Evolutionary conservation across 2,113 vertebrate genomes (phyloP).

Genomic region (Percopsis transmontana): DNA sequence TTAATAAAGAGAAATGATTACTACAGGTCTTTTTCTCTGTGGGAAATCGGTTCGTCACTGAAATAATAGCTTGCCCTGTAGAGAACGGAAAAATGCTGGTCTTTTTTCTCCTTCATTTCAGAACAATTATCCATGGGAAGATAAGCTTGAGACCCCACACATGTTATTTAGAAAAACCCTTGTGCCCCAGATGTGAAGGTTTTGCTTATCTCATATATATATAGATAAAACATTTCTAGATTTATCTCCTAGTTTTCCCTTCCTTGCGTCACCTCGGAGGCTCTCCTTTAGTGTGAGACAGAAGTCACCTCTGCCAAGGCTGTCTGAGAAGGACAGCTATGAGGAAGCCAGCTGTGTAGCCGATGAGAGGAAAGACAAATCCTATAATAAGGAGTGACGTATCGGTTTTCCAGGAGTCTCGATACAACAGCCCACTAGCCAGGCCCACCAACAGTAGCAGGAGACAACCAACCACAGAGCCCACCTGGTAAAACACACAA

Average conservation of each 20-base stretch:
- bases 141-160: no score
- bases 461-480: conserved; percentile 49
- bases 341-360: conserved; percentile 62
- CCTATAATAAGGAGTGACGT: conserved; percentile 59
- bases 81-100: neutral
- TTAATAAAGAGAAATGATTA: neutral
- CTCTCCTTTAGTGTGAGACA: neutral
- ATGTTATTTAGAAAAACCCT: no score
- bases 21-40: neutral
- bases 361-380: conserved; percentile 66
- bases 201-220: no score
- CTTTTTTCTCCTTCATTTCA: no score
- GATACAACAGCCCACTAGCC: conserved; percentile 51
- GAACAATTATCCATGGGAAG: no score
- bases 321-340: conserved; percentile 64
- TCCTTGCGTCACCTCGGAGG: no score
- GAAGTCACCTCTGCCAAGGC: conserved; percentile 68
- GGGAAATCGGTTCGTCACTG: neutral
- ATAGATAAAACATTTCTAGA: no score
- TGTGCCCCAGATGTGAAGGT: no score
- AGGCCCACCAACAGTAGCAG: conserved; percentile 58
- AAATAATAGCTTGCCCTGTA: neutral
- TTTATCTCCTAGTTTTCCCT: no score
- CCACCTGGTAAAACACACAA: conserved; percentile 49
- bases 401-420: conserved; percentile 63